phyloP scores from a whole-genome alignment of 2,888 invertebrate genomes.

The Ophonus ardosiacus region DNA sequence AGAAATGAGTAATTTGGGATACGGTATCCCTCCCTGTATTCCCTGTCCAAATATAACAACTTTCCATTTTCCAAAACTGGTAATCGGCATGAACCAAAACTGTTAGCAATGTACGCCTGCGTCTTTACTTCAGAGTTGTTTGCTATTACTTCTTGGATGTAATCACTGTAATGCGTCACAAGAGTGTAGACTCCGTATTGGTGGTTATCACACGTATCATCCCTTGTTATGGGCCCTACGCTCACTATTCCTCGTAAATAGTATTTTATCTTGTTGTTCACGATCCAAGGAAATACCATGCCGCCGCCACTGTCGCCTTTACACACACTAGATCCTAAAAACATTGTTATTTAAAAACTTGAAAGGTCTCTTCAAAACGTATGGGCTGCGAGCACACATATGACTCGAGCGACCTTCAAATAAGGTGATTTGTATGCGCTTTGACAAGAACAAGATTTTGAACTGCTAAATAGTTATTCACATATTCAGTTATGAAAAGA shows the following conservation, averaged over 20 bases:
- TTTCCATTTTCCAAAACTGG: background rate
- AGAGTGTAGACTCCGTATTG: conserved; percentile 65
- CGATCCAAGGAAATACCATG: conserved; percentile 71
- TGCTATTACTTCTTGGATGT: background rate
- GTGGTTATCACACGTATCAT: conserved; percentile 62
- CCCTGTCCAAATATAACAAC: background rate
- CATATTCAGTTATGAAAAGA: too few species aligned
- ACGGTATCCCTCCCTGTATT: background rate
- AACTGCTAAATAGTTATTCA: too few species aligned
- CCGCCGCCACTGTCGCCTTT: conserved; percentile 76
- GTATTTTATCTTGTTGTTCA: conserved; percentile 69
- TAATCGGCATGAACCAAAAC: background rate
- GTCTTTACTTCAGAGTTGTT: background rate
- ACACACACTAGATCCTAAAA: conserved; percentile 74
- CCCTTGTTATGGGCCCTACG: conserved; percentile 71
- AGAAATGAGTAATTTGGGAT: background rate
- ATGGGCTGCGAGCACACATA: too few species aligned
- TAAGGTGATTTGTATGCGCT: too few species aligned
- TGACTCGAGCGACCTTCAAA: too few species aligned
- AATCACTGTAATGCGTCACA: conserved; percentile 8
- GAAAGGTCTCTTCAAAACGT: background rate
- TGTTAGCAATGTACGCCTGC: background rate
- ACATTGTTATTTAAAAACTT: background rate
- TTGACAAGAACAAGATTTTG: too few species aligned
- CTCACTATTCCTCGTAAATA: conserved; percentile 75